phyloP scores from a whole-genome alignment of 2,888 invertebrate genomes.

The Molanna angustata region DNA sequence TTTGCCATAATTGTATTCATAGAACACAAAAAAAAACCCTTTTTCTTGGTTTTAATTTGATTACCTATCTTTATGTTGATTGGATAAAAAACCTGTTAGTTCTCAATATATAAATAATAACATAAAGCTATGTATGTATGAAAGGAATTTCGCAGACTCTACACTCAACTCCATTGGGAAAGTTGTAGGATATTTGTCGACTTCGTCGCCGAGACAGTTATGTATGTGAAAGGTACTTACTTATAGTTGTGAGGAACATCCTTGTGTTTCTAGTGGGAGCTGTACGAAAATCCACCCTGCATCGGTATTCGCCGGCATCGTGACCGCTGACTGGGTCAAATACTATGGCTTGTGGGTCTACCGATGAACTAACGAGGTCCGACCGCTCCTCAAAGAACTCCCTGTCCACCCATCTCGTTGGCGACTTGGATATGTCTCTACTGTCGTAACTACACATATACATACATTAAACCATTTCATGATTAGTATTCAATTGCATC shows the following conservation, averaged over 20 bases:
- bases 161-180: too few species aligned
- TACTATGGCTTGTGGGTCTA: conserved; percentile 62
- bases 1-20: too few species aligned
- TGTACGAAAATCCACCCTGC: conserved; percentile 76
- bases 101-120: too few species aligned
- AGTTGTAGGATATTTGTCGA: too few species aligned
- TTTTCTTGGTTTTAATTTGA: too few species aligned
- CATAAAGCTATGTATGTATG: too few species aligned
- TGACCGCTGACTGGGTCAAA: conserved; percentile 55
- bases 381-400: conserved; percentile 23
- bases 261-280: conserved; percentile 76
- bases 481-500: too few species aligned
- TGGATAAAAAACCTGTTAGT: too few species aligned
- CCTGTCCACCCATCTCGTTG: conserved; percentile 27
- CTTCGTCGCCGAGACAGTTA: too few species aligned
- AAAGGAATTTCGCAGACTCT: not conserved
- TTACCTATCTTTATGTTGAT: too few species aligned
- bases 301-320: conserved; percentile 77
- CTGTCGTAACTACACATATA: conserved; percentile 24
- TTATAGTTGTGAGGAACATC: conserved; percentile 70
- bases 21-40: too few species aligned
- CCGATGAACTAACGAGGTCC: conserved; percentile 3
- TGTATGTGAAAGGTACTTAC: conserved; percentile 55
- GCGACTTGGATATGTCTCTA: conserved; percentile 25
- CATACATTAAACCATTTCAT: too few species aligned